These are phyloP conservation scores for Macrosteles quadrilineatus DNA, from an alignment of 1,140 invertebrate species.

Conservation along the genomic window DNA sequence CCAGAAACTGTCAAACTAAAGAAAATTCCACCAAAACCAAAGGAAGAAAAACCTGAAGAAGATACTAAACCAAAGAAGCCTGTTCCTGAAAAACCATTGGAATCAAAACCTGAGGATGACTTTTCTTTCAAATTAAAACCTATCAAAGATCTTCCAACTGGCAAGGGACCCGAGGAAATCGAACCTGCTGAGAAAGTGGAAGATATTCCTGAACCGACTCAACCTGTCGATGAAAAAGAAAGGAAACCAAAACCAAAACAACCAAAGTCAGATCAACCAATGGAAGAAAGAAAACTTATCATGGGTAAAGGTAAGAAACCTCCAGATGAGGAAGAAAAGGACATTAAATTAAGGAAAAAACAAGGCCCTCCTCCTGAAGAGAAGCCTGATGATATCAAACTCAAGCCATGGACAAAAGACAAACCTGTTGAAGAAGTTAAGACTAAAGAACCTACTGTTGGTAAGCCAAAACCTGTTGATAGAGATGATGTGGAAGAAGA, in stretches of 20 bases:
- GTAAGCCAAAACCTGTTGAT: conserved; percentile 37
- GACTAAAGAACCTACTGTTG: conserved; percentile 27
- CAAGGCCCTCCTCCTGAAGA: conserved; percentile 47
- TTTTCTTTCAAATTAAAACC: conserved; percentile 40
- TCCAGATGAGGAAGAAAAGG: conserved; percentile 46
- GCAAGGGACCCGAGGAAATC: conserved; percentile 36
- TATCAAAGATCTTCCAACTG: conserved; percentile 41
- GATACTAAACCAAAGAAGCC: conserved; percentile 43
- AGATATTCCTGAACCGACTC: conserved; percentile 33
- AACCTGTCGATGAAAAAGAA: conserved; percentile 37
- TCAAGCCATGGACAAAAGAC: conserved; percentile 40
- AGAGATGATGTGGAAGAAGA: conserved; percentile 35
- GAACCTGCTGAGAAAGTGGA: conserved; percentile 39
- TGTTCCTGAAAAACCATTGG: conserved; percentile 43
- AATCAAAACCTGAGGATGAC: conserved; percentile 42
- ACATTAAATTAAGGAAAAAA: conserved; percentile 52
- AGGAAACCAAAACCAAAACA: conserved; percentile 45
- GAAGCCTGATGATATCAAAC: conserved; percentile 40
- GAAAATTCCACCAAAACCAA: conserved; percentile 34
- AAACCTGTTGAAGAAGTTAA: conserved; percentile 32
- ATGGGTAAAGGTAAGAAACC: conserved; percentile 48
- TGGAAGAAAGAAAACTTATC: conserved; percentile 51
- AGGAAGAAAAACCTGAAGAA: conserved; percentile 35
- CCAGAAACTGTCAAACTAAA: conserved; percentile 40
- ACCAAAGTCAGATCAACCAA: conserved; percentile 34